Percentiles rank a stretch among this genome's conserved stretches.
phyloP scores from a whole-genome alignment of 2,113 vertebrate species.

The Melospiza georgiana region DNA sequence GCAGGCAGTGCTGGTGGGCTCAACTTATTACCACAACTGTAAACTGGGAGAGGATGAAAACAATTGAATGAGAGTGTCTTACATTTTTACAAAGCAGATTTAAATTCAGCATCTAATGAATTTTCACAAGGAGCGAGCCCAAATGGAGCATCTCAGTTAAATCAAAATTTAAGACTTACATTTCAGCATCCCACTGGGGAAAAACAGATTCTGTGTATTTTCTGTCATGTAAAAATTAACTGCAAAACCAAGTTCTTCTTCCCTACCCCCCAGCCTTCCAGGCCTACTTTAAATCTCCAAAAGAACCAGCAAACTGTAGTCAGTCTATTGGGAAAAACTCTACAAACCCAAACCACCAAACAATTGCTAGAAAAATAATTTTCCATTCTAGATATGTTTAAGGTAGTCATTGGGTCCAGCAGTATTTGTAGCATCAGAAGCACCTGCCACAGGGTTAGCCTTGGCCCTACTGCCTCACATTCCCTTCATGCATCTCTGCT shows the following conservation, averaged over 20 bases:
- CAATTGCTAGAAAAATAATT: neutral
- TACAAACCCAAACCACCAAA: neutral
- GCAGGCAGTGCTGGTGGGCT: neutral
- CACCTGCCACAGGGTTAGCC: neutral
- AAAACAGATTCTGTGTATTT: neutral
- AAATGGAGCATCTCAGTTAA: neutral
- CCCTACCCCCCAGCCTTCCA: neutral
- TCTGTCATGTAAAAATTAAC: neutral
- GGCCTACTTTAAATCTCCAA: neutral
- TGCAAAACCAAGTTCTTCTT: neutral
- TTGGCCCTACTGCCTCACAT: neutral
- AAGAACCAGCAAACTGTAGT: neutral
- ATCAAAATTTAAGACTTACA: neutral
- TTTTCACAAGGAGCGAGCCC: neutral
- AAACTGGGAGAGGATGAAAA: neutral
- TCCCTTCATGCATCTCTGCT: neutral
- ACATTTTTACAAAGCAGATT: neutral
- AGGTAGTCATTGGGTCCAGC: neutral
- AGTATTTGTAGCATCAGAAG: neutral
- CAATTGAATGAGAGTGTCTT: neutral
- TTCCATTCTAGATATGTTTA: neutral
- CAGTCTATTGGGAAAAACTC: rapidly evolving
- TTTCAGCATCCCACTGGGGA: neutral
- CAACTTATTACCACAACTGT: neutral
- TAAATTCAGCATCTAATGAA: neutral